Evolutionary conservation across 2,113 vertebrate species (phyloP).

Genomic region (Callospermophilus lateralis): DNA sequence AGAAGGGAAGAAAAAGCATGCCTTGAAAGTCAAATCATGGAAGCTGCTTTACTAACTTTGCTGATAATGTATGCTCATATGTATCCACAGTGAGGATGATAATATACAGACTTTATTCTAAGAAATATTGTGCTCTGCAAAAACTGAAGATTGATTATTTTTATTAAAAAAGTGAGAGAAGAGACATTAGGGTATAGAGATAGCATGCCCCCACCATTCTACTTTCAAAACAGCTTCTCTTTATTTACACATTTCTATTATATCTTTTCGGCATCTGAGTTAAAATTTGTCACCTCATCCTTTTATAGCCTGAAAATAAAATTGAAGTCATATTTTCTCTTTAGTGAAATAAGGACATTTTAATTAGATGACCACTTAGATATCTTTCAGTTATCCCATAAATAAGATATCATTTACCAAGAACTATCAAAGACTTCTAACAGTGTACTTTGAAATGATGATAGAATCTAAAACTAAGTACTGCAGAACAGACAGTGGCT

Average conservation of each 20-base stretch:
- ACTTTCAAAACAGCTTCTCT: not conserved
- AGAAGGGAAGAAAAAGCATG: not conserved
- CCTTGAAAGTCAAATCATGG: not conserved
- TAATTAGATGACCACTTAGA: not conserved
- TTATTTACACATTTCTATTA: constrained; percentile 32
- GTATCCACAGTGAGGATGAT: not conserved
- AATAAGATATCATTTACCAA: not conserved
- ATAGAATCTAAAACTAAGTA: not conserved
- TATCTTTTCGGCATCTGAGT: not conserved
- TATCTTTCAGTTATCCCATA: not conserved
- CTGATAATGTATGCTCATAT: not conserved
- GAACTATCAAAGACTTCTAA: not conserved
- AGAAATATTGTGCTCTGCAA: not conserved
- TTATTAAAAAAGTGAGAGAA: not conserved
- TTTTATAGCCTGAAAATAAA: not conserved
- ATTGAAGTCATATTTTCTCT: not conserved
- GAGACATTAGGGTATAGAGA: not conserved
- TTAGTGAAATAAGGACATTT: not conserved
- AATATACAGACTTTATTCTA: not conserved
- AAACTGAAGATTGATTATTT: not conserved
- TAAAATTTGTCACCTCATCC: not conserved
- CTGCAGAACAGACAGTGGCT: not conserved
- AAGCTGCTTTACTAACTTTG: not conserved
- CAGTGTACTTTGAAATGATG: not conserved
- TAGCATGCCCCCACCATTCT: not conserved